Percentiles rank a stretch among this genome's conserved stretches.
phyloP scores from a whole-genome alignment of 2,113 vertebrate species.

The Pongo pygmaeus region DNA sequence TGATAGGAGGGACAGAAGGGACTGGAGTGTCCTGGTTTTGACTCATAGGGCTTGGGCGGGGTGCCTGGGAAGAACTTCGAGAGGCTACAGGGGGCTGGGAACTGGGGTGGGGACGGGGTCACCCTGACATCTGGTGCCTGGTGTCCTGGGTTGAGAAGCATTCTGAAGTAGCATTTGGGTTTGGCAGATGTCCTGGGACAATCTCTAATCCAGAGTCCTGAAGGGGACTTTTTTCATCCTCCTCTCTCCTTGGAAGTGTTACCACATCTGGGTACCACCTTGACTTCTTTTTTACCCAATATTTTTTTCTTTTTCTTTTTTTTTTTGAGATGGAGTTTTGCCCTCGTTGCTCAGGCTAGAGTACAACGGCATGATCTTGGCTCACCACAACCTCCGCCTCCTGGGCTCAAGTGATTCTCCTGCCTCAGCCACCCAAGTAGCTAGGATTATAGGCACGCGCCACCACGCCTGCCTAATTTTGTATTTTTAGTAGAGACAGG shows the following conservation, averaged over 20 bases:
- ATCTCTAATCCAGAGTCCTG: not conserved
- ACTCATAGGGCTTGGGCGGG: not conserved
- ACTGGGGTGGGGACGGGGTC: too few species aligned
- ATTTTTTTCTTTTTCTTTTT: not conserved
- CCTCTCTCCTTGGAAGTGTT: not conserved
- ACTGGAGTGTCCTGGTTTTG: not conserved
- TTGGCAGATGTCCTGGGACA: not conserved
- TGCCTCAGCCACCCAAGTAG: too few species aligned
- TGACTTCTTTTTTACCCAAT: not conserved
- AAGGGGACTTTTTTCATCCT: fast-evolving
- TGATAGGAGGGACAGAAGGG: not conserved
- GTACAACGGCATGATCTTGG: too few species aligned
- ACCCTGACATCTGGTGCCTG: not conserved
- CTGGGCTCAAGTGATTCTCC: too few species aligned
- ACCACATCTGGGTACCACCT: not conserved
- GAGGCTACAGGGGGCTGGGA: not conserved
- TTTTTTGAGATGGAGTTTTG: too few species aligned
- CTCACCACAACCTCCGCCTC: too few species aligned
- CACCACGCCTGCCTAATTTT: too few species aligned
- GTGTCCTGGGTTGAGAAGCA: not conserved
- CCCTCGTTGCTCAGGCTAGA: too few species aligned
- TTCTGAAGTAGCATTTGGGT: not conserved
- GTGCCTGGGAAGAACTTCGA: not conserved
- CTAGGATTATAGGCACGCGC: too few species aligned
- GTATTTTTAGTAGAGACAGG: too few species aligned